phyloP scores from a whole-genome alignment of 2,113 vertebrate genomes.

The Sclerurus mexicanus region DNA sequence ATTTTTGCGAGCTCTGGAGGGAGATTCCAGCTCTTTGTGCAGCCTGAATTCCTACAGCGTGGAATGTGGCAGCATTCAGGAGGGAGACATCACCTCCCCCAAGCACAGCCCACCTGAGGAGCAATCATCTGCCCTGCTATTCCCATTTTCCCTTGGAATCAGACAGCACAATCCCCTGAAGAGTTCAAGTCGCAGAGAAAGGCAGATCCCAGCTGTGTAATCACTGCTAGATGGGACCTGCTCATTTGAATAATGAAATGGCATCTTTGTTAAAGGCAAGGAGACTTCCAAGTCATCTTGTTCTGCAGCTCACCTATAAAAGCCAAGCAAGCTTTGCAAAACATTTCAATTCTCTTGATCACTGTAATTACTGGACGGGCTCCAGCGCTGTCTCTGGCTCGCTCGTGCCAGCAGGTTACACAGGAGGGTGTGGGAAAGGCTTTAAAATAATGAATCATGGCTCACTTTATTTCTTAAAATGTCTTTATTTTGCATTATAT shows the following conservation, averaged over 20 bases:
- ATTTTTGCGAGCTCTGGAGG: background rate
- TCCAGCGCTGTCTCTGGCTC: constrained; percentile 34
- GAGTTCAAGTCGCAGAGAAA: background rate
- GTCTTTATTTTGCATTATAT: background rate
- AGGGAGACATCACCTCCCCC: background rate
- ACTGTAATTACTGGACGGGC: constrained; percentile 54
- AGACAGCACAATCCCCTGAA: background rate
- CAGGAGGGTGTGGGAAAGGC: background rate
- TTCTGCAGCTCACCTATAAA: constrained; percentile 40
- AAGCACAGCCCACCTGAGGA: background rate
- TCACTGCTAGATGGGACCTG: background rate
- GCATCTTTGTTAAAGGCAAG: constrained; percentile 35
- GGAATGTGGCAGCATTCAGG: background rate
- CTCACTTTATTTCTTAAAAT: background rate
- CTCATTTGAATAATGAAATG: constrained; percentile 43
- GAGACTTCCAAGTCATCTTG: constrained; percentile 34
- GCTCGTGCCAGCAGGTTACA: background rate
- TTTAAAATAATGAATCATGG: background rate
- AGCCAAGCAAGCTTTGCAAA: constrained; percentile 49
- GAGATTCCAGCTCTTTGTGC: background rate
- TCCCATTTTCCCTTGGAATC: background rate
- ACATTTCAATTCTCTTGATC: constrained; percentile 61
- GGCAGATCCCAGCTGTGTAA: constrained; percentile 17
- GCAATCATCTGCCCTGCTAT: background rate
- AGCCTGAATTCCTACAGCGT: background rate